These are phyloP conservation scores for Pollenia angustigena DNA, from an alignment of 2,888 invertebrate genomes.

Conservation along the genomic window DNA sequence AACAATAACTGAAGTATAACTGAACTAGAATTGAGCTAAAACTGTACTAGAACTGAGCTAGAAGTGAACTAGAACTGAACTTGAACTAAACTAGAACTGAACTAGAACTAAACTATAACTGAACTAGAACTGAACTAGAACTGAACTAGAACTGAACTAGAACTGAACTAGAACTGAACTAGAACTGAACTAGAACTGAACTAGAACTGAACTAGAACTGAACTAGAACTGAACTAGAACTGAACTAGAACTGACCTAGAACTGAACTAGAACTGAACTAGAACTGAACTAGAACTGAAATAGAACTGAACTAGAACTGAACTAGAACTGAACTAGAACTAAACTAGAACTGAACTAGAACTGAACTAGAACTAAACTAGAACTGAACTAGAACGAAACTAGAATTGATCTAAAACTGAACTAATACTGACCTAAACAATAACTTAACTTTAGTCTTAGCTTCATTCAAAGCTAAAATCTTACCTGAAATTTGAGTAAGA, in stretches of 20 bases:
- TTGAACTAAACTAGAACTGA: not conserved
- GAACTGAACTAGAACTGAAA: too few relatives aligned
- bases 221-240: not conserved
- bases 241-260: too few relatives aligned
- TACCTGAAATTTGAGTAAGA: too few relatives aligned
- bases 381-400: not conserved
- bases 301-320: too few relatives aligned
- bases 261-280: not conserved
- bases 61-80: too few relatives aligned
- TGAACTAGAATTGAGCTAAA: not conserved
- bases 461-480: too few relatives aligned
- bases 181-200: constrained; percentile 2
- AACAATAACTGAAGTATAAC: too few relatives aligned
- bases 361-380: not conserved
- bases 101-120: not conserved
- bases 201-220: not conserved
- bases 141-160: not conserved
- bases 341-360: not conserved
- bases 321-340: not conserved
- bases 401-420: not conserved
- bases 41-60: too few relatives aligned
- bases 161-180: not conserved
- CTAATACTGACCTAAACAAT: not conserved
- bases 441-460: too few relatives aligned
- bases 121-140: constrained; percentile 1